Conservation (phyloP, 2,888 invertebrate genomes). For the Tanytarsus gracilentus region DNA sequence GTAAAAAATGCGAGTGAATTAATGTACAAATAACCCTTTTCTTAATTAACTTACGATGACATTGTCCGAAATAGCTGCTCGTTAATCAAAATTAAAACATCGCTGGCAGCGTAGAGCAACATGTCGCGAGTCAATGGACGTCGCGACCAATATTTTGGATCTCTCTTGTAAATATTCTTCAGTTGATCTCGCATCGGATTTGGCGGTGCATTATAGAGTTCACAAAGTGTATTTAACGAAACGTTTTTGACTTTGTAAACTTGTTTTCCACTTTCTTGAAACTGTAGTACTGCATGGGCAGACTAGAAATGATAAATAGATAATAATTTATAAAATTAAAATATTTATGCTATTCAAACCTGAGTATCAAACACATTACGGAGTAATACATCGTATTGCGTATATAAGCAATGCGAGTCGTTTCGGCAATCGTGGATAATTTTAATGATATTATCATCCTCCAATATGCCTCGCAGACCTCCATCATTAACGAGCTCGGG, state of each 20-base stretch:
- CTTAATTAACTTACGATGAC: slow-evolving; percentile 45
- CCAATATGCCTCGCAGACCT: slow-evolving; percentile 69
- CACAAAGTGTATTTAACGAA: slow-evolving; percentile 83
- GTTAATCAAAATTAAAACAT: slow-evolving; percentile 77
- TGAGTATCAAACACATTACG: slow-evolving; percentile 87
- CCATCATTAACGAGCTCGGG: slow-evolving; percentile 68
- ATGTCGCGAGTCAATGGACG: slow-evolving; percentile 82
- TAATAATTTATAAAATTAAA: slow-evolving; percentile 1
- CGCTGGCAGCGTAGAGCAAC: slow-evolving; percentile 83
- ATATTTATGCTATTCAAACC: slow-evolving; percentile 35
- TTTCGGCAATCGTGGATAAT: slow-evolving; percentile 89
- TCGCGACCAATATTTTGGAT: slow-evolving; percentile 82
- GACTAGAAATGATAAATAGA: slow-evolving; percentile 45
- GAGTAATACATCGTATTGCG: slow-evolving; percentile 75
- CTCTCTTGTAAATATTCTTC: slow-evolving; percentile 74
- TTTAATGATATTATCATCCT: slow-evolving; percentile 73
- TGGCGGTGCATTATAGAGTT: slow-evolving; percentile 75
- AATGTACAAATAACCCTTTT: not conserved
- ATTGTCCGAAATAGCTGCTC: slow-evolving; percentile 72
- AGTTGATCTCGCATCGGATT: slow-evolving; percentile 88
- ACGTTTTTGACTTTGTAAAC: slow-evolving; percentile 92
- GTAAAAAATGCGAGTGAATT: slow-evolving; percentile 27
- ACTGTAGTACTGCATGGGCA: slow-evolving; percentile 84
- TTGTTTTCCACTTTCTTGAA: slow-evolving; percentile 80
- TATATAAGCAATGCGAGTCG: slow-evolving; percentile 77